These are phyloP conservation scores for Crematogaster levior DNA, from an alignment of 2,888 invertebrate genomes.

Conservation along the genomic window DNA sequence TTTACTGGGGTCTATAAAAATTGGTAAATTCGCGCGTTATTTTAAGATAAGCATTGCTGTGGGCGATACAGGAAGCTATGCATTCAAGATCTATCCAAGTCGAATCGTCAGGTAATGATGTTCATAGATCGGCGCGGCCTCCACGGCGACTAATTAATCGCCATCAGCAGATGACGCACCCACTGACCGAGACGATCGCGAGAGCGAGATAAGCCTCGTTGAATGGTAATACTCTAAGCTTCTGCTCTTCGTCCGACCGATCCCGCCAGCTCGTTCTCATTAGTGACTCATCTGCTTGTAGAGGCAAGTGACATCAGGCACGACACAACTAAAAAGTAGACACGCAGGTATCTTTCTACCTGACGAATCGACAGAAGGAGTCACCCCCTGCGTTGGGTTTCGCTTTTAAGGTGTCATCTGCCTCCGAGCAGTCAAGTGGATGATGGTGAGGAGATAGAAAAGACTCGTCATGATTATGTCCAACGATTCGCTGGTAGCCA, in stretches of 20 bases:
- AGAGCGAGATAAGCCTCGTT: slow-evolving; percentile 66
- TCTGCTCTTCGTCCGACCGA: slow-evolving; percentile 49
- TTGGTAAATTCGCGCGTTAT: background rate
- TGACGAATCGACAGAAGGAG: slow-evolving; percentile 31
- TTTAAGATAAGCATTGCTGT: slow-evolving; percentile 1
- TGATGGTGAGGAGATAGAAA: slow-evolving; percentile 65
- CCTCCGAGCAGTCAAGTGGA: slow-evolving; percentile 64
- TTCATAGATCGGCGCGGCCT: slow-evolving; percentile 47
- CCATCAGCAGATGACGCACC: slow-evolving; percentile 75
- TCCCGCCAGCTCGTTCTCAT: slow-evolving; percentile 68
- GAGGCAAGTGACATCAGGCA: slow-evolving; percentile 60
- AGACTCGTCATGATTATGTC: slow-evolving; percentile 64
- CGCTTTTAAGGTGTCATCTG: slow-evolving; percentile 69
- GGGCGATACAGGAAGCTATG: slow-evolving; percentile 36
- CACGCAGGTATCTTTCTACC: slow-evolving; percentile 51
- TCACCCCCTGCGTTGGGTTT: slow-evolving; percentile 26
- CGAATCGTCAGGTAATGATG: slow-evolving; percentile 58
- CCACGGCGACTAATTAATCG: slow-evolving; percentile 72
- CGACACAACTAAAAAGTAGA: slow-evolving; percentile 21
- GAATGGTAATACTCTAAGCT: slow-evolving; percentile 52
- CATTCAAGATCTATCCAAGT: slow-evolving; percentile 53
- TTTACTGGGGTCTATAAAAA: background rate
- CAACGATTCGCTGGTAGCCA: slow-evolving; percentile 63
- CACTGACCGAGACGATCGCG: slow-evolving; percentile 67
- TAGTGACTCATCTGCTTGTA: slow-evolving; percentile 75